These are phyloP conservation scores for Ctena decussata DNA, from an alignment of 2,888 invertebrate genomes.

Conservation along the genomic window DNA sequence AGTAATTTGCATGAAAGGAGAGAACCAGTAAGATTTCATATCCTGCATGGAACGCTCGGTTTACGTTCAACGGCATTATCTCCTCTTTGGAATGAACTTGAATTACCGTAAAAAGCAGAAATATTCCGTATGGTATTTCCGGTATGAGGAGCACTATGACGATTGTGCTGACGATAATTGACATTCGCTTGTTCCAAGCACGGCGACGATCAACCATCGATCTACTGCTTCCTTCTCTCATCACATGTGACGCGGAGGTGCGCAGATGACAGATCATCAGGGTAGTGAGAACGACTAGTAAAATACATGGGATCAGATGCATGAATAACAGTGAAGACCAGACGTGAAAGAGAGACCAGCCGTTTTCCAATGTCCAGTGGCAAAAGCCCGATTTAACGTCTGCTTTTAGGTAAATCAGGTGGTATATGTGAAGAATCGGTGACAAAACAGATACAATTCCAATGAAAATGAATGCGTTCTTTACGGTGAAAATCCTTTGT, in stretches of 20 bases:
- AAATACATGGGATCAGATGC: conserved; percentile 47
- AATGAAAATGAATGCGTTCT: not conserved
- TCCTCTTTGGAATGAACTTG: not conserved
- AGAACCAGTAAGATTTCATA: conserved; percentile 45
- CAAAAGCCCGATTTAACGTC: conserved; percentile 11
- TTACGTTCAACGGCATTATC: conserved; percentile 18
- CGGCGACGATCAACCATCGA: conserved; percentile 1
- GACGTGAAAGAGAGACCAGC: conserved; percentile 1
- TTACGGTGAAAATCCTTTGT: not conserved
- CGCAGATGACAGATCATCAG: conserved; percentile 18
- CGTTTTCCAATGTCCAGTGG: conserved; percentile 12
- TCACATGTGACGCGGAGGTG: not conserved
- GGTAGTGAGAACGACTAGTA: conserved; percentile 39
- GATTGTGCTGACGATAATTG: conserved; percentile 57
- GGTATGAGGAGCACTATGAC: conserved; percentile 61
- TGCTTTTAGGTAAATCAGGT: conserved; percentile 30
- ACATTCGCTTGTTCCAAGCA: conserved; percentile 48
- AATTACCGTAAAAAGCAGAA: conserved; percentile 29
- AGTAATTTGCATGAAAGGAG: conserved; percentile 56
- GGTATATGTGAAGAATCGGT: conserved; percentile 17
- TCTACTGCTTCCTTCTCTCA: not conserved
- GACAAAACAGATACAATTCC: conserved; percentile 29
- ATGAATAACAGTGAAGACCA: conserved; percentile 25
- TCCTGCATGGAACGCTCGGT: conserved; percentile 20
- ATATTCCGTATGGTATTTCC: conserved; percentile 65